A percentile compares a stretch with the other conserved stretches of the same genome.
phyloP scores from a whole-genome alignment of 2,797 vertebrate genomes.

The Gobionotothen gibberifrons region DNA sequence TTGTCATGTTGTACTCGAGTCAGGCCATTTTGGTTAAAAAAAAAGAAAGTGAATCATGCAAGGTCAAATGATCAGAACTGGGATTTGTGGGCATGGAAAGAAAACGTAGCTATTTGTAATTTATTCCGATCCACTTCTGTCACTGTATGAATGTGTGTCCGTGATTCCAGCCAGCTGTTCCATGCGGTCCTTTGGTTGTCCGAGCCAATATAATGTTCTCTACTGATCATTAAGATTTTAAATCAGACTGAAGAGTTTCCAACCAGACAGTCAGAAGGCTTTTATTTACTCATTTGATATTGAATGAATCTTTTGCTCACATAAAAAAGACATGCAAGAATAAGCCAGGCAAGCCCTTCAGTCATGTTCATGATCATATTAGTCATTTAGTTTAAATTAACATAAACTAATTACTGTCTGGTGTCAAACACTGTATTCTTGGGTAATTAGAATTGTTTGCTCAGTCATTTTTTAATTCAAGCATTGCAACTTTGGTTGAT shows the following conservation, averaged over 20 bases:
- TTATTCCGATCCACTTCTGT: background rate
- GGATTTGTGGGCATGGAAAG: conserved; percentile 20
- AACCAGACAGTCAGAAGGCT: conserved; percentile 22
- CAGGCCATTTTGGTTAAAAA: background rate
- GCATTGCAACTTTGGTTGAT: background rate
- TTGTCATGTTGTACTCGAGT: no score
- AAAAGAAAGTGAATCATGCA: background rate
- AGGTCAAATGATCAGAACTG: background rate
- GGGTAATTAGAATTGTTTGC: background rate
- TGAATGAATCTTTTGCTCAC: background rate
- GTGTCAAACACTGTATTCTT: background rate
- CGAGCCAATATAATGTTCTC: conserved; percentile 1
- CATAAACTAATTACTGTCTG: background rate
- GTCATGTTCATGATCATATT: no score
- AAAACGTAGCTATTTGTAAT: background rate
- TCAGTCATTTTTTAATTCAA: background rate
- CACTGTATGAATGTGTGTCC: background rate
- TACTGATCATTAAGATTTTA: conserved; percentile 5
- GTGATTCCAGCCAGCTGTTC: conserved; percentile 13
- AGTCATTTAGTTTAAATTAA: background rate
- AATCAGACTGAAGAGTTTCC: conserved; percentile 12
- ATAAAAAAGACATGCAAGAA: background rate
- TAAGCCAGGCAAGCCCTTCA: background rate
- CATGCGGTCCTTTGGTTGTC: conserved; percentile 14
- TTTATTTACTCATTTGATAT: conserved; percentile 31